A percentile compares a stretch with the other conserved stretches of the same genome.
Evolutionary conservation across 2,888 invertebrate genomes (phyloP).

Genomic region (Hydraecia micacea): DNA sequence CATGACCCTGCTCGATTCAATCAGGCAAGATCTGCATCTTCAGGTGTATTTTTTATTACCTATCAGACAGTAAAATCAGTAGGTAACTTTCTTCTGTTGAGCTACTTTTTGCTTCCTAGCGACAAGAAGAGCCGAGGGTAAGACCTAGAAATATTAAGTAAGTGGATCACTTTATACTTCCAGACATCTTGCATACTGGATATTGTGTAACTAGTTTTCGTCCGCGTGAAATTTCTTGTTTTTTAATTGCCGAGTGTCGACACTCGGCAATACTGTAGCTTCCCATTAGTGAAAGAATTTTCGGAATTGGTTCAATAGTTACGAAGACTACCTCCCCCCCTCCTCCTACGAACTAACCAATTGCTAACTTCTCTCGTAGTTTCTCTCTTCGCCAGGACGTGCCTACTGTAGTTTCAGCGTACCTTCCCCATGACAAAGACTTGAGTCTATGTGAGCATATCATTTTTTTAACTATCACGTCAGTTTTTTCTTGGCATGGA

Average conservation of each 20-base stretch:
- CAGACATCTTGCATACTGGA: background rate
- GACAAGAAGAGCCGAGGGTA: too few species aligned
- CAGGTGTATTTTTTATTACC: too few species aligned
- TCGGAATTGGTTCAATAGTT: background rate
- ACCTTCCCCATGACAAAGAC: too few species aligned
- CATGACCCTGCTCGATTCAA: background rate
- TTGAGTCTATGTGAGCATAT: background rate
- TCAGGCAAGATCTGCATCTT: background rate
- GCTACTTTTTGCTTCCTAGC: background rate
- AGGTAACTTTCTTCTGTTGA: background rate
- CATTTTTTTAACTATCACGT: background rate
- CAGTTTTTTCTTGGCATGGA: background rate
- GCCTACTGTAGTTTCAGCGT: background rate
- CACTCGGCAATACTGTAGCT: background rate
- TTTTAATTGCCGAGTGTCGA: background rate
- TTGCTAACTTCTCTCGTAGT: background rate
- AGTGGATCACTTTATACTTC: background rate
- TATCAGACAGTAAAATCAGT: background rate
- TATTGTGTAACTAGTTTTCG: background rate
- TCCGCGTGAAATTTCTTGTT: background rate
- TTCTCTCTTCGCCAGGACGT: background rate
- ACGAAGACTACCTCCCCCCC: too few species aligned
- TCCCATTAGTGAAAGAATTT: background rate
- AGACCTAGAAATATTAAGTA: background rate
- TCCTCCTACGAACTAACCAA: background rate